phyloP scores from a whole-genome alignment of 2,888 invertebrate genomes.

The Sesia apiformis region DNA sequence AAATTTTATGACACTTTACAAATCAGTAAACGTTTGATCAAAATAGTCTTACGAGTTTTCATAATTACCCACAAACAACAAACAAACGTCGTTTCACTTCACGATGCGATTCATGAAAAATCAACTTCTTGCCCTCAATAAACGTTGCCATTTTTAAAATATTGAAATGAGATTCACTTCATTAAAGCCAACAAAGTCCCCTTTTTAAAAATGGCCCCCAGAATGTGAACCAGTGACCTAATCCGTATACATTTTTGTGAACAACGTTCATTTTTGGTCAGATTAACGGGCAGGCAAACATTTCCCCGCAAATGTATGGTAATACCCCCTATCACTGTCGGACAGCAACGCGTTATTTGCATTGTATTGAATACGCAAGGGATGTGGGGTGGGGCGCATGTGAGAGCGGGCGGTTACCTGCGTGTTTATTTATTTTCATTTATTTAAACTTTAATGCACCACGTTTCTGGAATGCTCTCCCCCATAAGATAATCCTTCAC shows the following conservation, averaged over 20 bases:
- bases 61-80: too few species aligned
- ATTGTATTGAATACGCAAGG: slow-evolving; percentile 45
- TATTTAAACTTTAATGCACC: too few species aligned
- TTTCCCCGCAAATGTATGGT: slow-evolving; percentile 39
- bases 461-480: too few species aligned
- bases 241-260: slow-evolving; percentile 8
- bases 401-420: not conserved
- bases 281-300: slow-evolving; percentile 35
- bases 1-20: too few species aligned
- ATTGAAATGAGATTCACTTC: not conserved
- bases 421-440: too few species aligned
- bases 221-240: not conserved
- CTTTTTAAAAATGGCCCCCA: not conserved
- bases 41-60: too few species aligned
- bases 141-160: not conserved
- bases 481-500: too few species aligned
- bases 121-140: too few species aligned
- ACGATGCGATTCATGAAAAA: too few species aligned
- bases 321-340: slow-evolving; percentile 54
- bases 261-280: slow-evolving; percentile 18
- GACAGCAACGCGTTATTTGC: slow-evolving; percentile 45
- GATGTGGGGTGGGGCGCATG: slow-evolving; percentile 7
- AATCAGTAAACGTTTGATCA: too few species aligned
- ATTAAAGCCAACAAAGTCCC: not conserved
- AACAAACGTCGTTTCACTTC: too few species aligned